Evolutionary conservation across 2,113 vertebrate species (phyloP).

Genomic region (Albula goreensis): DNA sequence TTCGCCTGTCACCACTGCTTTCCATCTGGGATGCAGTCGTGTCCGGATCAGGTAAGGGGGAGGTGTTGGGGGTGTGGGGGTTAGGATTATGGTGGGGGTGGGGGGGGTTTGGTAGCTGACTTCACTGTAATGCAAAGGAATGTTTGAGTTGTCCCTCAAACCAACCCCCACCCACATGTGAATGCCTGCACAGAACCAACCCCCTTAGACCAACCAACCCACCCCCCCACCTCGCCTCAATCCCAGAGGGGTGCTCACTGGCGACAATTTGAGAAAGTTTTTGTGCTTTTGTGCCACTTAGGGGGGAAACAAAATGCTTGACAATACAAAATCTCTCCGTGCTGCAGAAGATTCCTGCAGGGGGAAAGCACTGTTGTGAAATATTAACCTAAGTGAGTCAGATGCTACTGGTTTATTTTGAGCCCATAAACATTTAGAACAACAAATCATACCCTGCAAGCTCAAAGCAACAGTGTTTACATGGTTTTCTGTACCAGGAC

Average conservation of each 20-base stretch:
- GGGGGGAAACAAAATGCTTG: not conserved
- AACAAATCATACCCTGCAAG: not conserved
- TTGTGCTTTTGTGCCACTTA: not conserved
- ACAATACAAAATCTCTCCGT: not conserved
- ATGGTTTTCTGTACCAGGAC: not conserved
- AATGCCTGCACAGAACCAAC: too few relatives aligned
- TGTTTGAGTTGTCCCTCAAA: not conserved
- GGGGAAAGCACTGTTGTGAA: not conserved
- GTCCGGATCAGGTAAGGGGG: constrained; percentile 27
- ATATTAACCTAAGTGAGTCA: constrained; percentile 1
- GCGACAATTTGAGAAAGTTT: not conserved
- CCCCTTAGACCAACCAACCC: not conserved
- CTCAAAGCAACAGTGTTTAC: not conserved
- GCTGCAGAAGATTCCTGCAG: not conserved
- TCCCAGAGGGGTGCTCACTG: not conserved
- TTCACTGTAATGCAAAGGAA: constrained; percentile 8
- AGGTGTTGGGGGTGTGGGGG: constrained; percentile 16
- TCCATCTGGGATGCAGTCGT: constrained; percentile 28
- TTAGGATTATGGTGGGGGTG: not conserved
- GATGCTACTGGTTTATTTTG: not conserved
- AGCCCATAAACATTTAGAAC: not conserved
- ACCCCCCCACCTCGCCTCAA: not conserved
- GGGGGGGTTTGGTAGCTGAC: constrained; percentile 14
- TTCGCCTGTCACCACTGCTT: constrained; percentile 50
- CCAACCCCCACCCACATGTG: not conserved